Conservation (phyloP, 2,888 invertebrate species). For the Brachyopa scutellaris region DNA sequence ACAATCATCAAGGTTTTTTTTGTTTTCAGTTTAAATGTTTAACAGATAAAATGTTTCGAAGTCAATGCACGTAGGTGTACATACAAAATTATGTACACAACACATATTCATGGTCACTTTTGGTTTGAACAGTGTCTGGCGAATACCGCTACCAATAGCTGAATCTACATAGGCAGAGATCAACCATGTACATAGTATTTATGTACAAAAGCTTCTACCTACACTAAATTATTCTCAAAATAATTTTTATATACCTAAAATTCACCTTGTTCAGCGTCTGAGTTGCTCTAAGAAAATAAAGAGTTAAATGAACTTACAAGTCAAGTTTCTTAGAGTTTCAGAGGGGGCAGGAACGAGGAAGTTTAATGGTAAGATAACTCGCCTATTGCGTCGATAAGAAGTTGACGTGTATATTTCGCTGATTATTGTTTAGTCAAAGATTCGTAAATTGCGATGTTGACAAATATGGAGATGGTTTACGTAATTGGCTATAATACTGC, state of each 20-base stretch:
- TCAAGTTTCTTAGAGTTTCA: too few relatives aligned
- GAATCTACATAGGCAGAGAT: too few relatives aligned
- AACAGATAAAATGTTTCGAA: conserved; percentile 9
- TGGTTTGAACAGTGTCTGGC: not conserved
- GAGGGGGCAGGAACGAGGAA: too few relatives aligned
- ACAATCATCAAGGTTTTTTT: conserved; percentile 32
- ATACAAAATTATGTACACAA: conserved; percentile 27
- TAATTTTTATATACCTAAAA: not conserved
- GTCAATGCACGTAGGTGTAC: conserved; percentile 61
- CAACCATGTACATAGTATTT: not conserved
- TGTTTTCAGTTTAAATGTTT: not conserved
- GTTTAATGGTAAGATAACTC: not conserved
- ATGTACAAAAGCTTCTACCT: not conserved
- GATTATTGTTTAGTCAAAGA: not conserved
- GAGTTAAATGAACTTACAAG: not conserved
- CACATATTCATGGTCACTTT: conserved; percentile 29
- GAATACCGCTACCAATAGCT: not conserved
- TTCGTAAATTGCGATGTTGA: conserved; percentile 13
- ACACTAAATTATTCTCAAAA: not conserved
- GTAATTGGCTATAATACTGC: not conserved
- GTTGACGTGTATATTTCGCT: not conserved
- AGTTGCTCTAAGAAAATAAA: not conserved
- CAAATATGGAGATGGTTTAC: conserved; percentile 5
- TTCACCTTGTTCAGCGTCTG: not conserved
- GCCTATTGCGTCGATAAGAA: not conserved